phyloP scores from a whole-genome alignment of 1,140 invertebrate genomes.

The Zaprionus inermis region DNA sequence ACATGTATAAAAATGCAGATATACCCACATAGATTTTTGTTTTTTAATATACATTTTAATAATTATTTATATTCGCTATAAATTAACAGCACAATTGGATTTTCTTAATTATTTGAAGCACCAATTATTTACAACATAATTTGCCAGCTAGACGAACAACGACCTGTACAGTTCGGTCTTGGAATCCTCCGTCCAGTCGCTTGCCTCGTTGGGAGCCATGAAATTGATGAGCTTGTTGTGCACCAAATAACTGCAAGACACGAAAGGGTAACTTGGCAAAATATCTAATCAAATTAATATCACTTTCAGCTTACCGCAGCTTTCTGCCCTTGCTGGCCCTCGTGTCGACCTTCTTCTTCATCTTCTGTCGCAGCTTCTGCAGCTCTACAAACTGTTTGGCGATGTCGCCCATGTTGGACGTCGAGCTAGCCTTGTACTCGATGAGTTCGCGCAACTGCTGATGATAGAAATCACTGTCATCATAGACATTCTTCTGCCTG shows the following conservation, averaged over 20 bases:
- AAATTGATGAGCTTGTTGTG: slow-evolving; percentile 97
- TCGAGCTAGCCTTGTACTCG: slow-evolving; percentile 93
- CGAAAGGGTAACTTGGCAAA: slow-evolving; percentile 1
- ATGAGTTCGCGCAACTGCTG: slow-evolving; percentile 96
- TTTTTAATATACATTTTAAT: slow-evolving; percentile 14
- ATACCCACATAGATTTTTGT: background rate
- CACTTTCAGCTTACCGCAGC: slow-evolving; percentile 86
- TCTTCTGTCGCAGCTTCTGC: slow-evolving; percentile 94
- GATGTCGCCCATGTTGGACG: slow-evolving; percentile 92
- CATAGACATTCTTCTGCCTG: slow-evolving; percentile 91
- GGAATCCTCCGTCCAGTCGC: slow-evolving; percentile 90
- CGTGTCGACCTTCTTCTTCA: slow-evolving; percentile 95
- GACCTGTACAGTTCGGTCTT: slow-evolving; percentile 93
- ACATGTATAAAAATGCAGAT: background rate
- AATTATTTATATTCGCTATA: slow-evolving; percentile 15
- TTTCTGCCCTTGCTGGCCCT: slow-evolving; percentile 96
- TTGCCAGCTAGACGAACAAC: slow-evolving; percentile 88
- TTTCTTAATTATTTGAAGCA: background rate
- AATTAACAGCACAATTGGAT: background rate
- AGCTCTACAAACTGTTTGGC: slow-evolving; percentile 95
- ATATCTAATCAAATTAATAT: background rate
- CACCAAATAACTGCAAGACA: slow-evolving; percentile 89
- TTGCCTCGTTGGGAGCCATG: slow-evolving; percentile 92
- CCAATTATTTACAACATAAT: slow-evolving; percentile 11
- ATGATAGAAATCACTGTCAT: slow-evolving; percentile 99